A percentile compares a stretch with the other conserved stretches of the same genome.
phyloP scores from a whole-genome alignment of 2,797 vertebrate genomes.

The Pteropus rufus region DNA sequence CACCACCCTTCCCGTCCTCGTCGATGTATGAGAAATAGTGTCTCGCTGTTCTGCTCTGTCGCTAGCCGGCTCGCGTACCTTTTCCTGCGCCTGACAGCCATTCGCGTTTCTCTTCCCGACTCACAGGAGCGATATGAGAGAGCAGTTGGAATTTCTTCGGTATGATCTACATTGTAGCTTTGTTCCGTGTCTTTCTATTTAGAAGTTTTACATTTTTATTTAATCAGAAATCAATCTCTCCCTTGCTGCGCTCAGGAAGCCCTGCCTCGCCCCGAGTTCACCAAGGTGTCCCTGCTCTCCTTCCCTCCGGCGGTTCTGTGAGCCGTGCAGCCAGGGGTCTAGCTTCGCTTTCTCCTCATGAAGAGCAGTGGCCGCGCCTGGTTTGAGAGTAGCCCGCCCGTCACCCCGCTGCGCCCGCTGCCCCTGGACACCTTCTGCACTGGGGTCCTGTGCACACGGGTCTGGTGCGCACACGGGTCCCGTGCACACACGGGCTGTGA shows the following conservation, averaged over 20 bases:
- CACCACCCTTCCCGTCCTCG: accelerated
- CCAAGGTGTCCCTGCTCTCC: too few species aligned
- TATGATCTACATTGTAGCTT: not conserved
- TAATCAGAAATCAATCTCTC: not conserved
- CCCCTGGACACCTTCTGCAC: too few species aligned
- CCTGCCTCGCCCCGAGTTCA: too few species aligned
- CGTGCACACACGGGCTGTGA: not conserved
- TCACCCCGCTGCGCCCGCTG: too few species aligned
- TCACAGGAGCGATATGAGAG: not conserved
- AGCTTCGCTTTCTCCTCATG: too few species aligned
- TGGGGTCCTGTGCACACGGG: not conserved
- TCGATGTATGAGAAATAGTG: not conserved
- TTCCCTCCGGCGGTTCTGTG: not conserved
- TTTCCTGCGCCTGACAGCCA: not conserved
- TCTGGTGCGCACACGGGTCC: not conserved
- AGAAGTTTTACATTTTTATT: not conserved
- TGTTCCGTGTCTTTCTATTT: not conserved
- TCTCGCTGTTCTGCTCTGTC: not conserved
- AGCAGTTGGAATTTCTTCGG: not conserved
- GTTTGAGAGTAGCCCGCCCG: too few species aligned
- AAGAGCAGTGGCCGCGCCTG: too few species aligned
- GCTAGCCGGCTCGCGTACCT: not conserved
- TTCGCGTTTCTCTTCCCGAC: not conserved
- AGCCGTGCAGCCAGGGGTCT: not conserved
- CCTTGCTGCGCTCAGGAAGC: not conserved